Evolutionary conservation across 2,888 invertebrate genomes (phyloP).

Genomic region (Chaitophorus viminalis): DNA sequence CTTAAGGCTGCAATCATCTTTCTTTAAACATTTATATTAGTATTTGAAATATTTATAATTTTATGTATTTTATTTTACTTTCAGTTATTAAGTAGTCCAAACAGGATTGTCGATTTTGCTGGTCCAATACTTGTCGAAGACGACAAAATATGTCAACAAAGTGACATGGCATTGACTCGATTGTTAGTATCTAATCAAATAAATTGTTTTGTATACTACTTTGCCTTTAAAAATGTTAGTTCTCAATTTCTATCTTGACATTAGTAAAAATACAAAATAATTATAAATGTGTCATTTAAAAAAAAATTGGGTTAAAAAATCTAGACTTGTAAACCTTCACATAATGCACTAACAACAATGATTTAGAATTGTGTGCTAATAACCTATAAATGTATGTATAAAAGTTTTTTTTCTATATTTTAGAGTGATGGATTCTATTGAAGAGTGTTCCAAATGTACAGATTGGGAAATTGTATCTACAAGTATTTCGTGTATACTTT

Average conservation of each 20-base stretch:
- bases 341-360: neutral
- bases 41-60: neutral
- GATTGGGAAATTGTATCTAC: conserved; percentile 81
- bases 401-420: conserved; percentile 63
- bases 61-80: conserved; percentile 46
- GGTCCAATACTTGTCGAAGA: conserved; percentile 72
- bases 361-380: neutral
- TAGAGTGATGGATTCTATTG: conserved; percentile 91
- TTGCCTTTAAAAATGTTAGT: neutral
- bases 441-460: conserved; percentile 87
- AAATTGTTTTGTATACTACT: neutral
- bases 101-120: conserved; percentile 80
- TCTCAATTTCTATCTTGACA: neutral
- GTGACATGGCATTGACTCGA: conserved; percentile 85
- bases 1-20: too few species aligned
- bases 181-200: conserved; percentile 71
- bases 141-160: conserved; percentile 71
- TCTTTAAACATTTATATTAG: too few species aligned
- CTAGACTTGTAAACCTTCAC: neutral
- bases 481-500: conserved; percentile 84
- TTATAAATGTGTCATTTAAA: neutral
- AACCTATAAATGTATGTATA: neutral
- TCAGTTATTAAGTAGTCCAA: conserved; percentile 78
- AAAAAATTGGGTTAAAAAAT: neutral
- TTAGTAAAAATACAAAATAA: neutral